Percentiles rank a stretch among this genome's conserved stretches.
These are phyloP conservation scores for Stenchaetothrips biformis DNA, from an alignment of 2,888 invertebrate genomes.

Conservation along the genomic window DNA sequence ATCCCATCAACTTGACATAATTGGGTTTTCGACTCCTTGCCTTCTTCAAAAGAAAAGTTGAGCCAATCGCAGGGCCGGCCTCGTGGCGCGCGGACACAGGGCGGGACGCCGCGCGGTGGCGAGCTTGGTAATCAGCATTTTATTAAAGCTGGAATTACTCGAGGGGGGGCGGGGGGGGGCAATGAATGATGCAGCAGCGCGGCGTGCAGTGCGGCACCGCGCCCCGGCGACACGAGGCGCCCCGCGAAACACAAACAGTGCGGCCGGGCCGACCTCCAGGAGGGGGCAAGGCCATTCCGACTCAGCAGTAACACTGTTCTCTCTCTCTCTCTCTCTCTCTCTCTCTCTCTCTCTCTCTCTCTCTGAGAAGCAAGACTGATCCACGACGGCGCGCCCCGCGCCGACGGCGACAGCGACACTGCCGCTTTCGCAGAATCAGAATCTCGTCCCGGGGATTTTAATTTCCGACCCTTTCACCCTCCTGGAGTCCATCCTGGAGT, in stretches of 20 bases:
- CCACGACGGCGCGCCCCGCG: too few relatives aligned
- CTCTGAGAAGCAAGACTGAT: too few relatives aligned
- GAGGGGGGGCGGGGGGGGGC: background rate
- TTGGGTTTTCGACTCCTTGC: conserved; percentile 10
- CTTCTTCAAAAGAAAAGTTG: background rate
- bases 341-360: background rate
- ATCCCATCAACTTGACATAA: conserved; percentile 21
- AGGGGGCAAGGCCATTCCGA: too few relatives aligned
- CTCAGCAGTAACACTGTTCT: background rate
- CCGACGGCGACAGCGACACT: too few relatives aligned
- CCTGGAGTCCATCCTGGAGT: too few relatives aligned
- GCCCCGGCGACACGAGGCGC: too few relatives aligned
- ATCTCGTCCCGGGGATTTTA: too few relatives aligned
- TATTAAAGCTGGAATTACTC: conserved; percentile 4
- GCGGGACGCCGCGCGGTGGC: background rate
- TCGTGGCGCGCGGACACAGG: background rate
- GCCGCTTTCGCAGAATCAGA: too few relatives aligned
- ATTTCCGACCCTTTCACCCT: too few relatives aligned
- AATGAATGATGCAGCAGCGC: conserved; percentile 2
- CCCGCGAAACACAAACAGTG: too few relatives aligned
- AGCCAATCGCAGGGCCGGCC: background rate
- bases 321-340: background rate
- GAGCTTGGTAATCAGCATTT: conserved; percentile 13
- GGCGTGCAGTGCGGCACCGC: too few relatives aligned
- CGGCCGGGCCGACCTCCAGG: too few relatives aligned